A percentile compares a stretch with the other conserved stretches of the same genome.
Evolutionary conservation across 2,797 vertebrate species (phyloP).

Genomic region (Rhynchonycteris naso): DNA sequence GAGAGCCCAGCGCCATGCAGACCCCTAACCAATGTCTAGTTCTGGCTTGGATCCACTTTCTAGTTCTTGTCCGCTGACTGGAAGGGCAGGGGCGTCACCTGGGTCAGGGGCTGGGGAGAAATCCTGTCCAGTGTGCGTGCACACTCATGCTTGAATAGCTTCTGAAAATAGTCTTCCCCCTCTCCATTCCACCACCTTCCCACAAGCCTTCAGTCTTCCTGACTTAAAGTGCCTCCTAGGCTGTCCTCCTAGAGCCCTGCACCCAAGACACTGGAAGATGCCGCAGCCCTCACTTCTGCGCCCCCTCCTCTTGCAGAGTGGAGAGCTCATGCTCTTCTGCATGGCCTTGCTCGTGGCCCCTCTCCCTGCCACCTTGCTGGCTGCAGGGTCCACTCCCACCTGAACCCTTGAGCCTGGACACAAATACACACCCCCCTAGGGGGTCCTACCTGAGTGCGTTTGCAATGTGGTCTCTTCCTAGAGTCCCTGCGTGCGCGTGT

Average conservation of each 20-base stretch:
- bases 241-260: no score
- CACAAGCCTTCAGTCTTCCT: not conserved
- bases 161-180: not conserved
- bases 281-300: not conserved
- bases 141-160: not conserved
- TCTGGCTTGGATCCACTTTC: not conserved
- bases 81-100: accelerated
- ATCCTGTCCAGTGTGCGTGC: accelerated
- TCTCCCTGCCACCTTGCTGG: not conserved
- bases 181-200: no score
- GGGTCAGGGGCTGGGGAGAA: accelerated
- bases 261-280: accelerated
- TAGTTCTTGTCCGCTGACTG: not conserved
- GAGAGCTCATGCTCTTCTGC: not conserved
- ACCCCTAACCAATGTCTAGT: not conserved
- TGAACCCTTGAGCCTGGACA: accelerated
- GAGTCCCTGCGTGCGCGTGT: not conserved
- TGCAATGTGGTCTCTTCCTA: accelerated
- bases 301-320: not conserved
- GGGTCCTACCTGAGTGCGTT: accelerated
- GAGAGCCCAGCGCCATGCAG: accelerated
- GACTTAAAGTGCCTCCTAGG: not conserved
- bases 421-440: accelerated
- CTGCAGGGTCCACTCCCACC: accelerated
- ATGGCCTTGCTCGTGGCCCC: accelerated